These are phyloP conservation scores for Achroia grisella DNA, from an alignment of 1,140 invertebrate genomes.

Conservation along the genomic window DNA sequence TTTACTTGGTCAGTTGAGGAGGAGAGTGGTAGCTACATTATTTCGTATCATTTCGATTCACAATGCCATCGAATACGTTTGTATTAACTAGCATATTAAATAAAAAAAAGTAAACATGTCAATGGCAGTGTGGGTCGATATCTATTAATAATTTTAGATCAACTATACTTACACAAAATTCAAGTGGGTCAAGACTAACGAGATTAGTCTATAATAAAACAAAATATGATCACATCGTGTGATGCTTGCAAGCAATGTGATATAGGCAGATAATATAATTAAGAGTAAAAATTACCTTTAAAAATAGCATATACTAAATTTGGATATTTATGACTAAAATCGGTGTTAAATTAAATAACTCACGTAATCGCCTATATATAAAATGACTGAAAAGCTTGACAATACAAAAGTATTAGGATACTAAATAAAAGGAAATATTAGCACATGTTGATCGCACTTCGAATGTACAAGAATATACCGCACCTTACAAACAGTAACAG, in stretches of 20 bases:
- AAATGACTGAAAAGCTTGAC: constrained; percentile 67
- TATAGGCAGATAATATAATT: constrained; percentile 44
- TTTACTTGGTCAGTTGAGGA: constrained; percentile 59
- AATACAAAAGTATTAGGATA: constrained; percentile 59
- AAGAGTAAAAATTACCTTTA: constrained; percentile 44
- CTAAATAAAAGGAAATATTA: constrained; percentile 57
- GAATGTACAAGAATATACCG: constrained; percentile 45
- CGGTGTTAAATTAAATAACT: constrained; percentile 64
- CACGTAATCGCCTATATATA: constrained; percentile 57
- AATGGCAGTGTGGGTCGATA: constrained; percentile 14
- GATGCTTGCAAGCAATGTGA: constrained; percentile 57
- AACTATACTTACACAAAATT: constrained; percentile 36
- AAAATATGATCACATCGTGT: constrained; percentile 54
- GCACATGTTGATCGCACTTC: constrained; percentile 40
- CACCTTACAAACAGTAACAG: constrained; percentile 60
- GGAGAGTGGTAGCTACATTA: constrained; percentile 29
- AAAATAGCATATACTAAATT: constrained; percentile 68
- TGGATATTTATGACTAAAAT: constrained; percentile 72
- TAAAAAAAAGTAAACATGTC: background rate
- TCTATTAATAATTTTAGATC: constrained; percentile 25
- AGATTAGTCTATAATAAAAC: constrained; percentile 34
- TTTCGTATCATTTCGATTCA: constrained; percentile 3
- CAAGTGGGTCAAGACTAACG: constrained; percentile 24
- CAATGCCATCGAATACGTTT: constrained; percentile 10
- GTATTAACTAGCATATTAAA: constrained; percentile 1